Evolutionary conservation across 1,140 invertebrate species (phyloP), one percentile per base, ranked within the genome.

Genomic region (Kradibia gibbosae): DNA sequence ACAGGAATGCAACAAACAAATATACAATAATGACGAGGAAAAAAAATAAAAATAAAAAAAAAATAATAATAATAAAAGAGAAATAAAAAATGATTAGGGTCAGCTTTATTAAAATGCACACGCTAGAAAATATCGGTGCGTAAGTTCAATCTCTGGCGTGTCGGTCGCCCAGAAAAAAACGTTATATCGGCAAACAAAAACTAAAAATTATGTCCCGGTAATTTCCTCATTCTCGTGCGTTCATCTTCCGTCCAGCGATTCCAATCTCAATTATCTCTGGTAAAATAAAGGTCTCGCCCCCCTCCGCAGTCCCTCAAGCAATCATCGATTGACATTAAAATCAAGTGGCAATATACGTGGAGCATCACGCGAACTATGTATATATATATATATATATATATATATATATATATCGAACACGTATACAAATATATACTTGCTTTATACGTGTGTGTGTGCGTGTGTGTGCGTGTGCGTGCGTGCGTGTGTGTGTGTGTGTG

Each of bases 241-340:
- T 36, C n/a, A 17, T 76, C n/a, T 42, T 10, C 31, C 50, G 15
- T 17, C 39, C 13, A 39, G 71, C 45, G 55, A 81, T 81, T 55
- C 45, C 31, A 81, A 81, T 60, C 39, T 81, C 80, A 71, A 81
- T 82, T 81, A 62, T 39, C 73, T n/a, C 17, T n/a, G 45, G 13
- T 22, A 50, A 57, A 71, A 71, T 42, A 22, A 62, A 57, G 20
- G 34, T 11, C 39, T 15, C 8, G 45, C 50, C 50, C 50, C 4
- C 1, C 55, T 25, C 7, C 4, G 3, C 55, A 2, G 7, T 28
- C 55, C 50, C 3, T 20, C 10, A 53, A 7, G 50, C 53, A 7
- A 20, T 22, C 42, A 76, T 77, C 80, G 74, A 81, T 81, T 81
- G 74, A 81, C 74, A 81, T 76, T 81, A 75, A 76, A 76, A 81